Conservation (phyloP, 1,140 invertebrate genomes). For the Linepithema humile region DNA sequence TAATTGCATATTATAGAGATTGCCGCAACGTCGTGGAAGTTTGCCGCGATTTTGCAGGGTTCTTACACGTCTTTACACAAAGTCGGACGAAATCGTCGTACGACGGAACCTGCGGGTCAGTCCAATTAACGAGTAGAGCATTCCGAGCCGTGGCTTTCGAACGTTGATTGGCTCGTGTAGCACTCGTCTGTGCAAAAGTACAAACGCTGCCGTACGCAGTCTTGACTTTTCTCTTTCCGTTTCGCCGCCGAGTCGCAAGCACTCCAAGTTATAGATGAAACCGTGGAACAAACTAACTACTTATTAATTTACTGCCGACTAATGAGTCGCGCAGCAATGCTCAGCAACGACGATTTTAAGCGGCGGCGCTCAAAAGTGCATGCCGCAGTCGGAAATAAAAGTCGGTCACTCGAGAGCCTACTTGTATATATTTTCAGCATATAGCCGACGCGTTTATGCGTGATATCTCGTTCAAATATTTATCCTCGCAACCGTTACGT, state of each 20-base stretch:
- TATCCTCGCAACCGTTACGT: not conserved
- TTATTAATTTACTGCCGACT: slow-evolving; percentile 68
- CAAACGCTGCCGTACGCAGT: not conserved
- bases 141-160: slow-evolving; percentile 65
- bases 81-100: slow-evolving; percentile 5
- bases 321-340: slow-evolving; percentile 50
- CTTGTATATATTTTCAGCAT: not conserved
- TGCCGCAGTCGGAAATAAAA: not conserved
- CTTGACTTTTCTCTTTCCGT: not conserved
- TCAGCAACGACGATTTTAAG: not conserved
- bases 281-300: slow-evolving; percentile 46
- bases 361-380: not conserved
- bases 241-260: not conserved
- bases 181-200: slow-evolving; percentile 21
- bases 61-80: slow-evolving; percentile 46
- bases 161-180: slow-evolving; percentile 66
- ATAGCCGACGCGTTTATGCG: not conserved
- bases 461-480: slow-evolving; percentile 20
- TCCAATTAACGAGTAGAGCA: slow-evolving; percentile 71
- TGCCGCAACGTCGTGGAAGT: slow-evolving; percentile 43
- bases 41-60: slow-evolving; percentile 34
- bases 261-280: slow-evolving; percentile 57
- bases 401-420: not conserved
- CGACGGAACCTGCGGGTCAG: slow-evolving; percentile 56
- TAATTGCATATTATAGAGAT: slow-evolving; percentile 12